These are phyloP conservation scores for Proisotoma minuta DNA, from an alignment of 2,888 invertebrate species.

Conservation along the genomic window DNA sequence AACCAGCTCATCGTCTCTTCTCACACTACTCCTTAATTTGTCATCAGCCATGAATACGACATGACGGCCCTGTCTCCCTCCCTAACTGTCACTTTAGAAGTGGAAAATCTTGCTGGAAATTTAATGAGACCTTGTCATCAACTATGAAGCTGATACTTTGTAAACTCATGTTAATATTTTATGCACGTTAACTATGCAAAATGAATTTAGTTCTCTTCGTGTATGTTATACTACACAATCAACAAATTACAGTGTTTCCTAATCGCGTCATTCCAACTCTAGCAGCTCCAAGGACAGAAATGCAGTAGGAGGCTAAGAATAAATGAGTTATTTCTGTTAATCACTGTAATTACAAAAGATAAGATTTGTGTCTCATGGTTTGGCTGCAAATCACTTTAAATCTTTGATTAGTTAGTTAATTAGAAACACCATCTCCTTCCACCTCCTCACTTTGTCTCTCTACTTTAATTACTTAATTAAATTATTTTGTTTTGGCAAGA, in stretches of 20 bases:
- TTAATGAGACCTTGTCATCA: constrained; percentile 13
- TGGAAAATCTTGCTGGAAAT: constrained; percentile 6
- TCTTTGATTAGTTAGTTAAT: constrained; percentile 4
- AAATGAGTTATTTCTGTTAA: too few relatives aligned
- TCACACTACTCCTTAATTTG: constrained; percentile 4
- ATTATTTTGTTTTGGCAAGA: constrained; percentile 1
- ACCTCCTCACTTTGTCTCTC: neutral
- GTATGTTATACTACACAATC: too few relatives aligned
- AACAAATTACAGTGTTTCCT: too few relatives aligned
- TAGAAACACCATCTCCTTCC: neutral
- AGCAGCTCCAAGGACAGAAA: too few relatives aligned
- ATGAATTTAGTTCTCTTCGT: too few relatives aligned
- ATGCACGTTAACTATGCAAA: too few relatives aligned
- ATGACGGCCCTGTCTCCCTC: neutral
- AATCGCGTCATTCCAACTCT: too few relatives aligned
- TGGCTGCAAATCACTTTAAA: neutral
- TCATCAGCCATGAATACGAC: constrained; percentile 7
- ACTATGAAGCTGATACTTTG: too few relatives aligned
- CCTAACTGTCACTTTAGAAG: constrained; percentile 6
- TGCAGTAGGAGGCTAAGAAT: too few relatives aligned
- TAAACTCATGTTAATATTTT: too few relatives aligned
- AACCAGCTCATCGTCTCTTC: neutral
- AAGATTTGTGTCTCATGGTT: neutral
- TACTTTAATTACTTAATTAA: constrained; percentile 3
- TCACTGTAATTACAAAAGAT: too few relatives aligned